Base-by-base conservation (phyloP, 2,113 vertebrate genomes). In the Acrocephalus arundinaceus region DNA sequence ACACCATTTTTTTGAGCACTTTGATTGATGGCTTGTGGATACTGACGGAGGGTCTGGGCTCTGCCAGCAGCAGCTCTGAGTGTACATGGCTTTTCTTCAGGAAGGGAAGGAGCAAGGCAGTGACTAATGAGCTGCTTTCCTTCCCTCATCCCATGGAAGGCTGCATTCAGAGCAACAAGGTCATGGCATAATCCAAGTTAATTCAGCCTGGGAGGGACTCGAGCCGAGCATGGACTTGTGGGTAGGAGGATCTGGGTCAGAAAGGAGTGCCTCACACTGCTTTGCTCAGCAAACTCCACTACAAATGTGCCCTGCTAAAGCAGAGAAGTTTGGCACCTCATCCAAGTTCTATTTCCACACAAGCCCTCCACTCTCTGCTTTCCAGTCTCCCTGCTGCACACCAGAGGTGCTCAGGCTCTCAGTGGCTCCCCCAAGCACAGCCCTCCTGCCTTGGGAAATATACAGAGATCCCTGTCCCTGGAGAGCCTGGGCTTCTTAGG, bases 381-480 rank as follows among this genome's bases (percentile, higher is more conserved):
- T 20, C 41, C 61, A n/a, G 35, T 2, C 28, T 25, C 21, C 15
- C 87, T 48, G 72, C 54, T 37, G 63, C 62, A 65, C 30, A 33
- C 14, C 15, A 1, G 1, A 20, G 0, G 1, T 4, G 15, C 55
- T 61, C 1, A 0, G 2, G 33, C 46, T 57, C 55, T 12, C 75
- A n/a, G 71, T 52, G 54, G 79, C 43, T 41, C 11, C 7, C 13
- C 37, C 30, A n/a, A 39, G 76, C 61, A 71, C 57, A 22, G 16
- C 12, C 13, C 58, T 62, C 30, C 37, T 54, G 39, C 58, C 43
- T 23, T 23, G 20, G 22, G 28, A 31, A 39, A 57, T 1, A 4
- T 8, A 11, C 11, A 6, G 52, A 81, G 51, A 27, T 35, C 17
- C 66, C 46, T 28, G 9, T 15, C 12, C 18, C n/a, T 35, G 6